Conservation (phyloP, 2,797 vertebrate species). For the Microctenopoma steveboyesi region DNA sequence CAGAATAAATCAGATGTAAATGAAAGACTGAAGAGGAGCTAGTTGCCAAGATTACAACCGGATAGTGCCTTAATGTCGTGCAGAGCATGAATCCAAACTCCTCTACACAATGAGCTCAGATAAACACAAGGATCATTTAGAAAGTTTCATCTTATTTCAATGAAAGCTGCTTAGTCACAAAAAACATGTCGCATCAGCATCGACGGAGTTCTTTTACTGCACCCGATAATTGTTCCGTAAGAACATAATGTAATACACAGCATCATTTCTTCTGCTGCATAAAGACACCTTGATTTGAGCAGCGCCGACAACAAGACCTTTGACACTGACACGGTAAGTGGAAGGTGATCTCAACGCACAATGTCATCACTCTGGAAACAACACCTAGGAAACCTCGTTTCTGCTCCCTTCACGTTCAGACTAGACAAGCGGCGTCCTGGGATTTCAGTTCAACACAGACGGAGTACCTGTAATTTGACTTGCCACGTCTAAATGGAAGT, state of each 20-base stretch:
- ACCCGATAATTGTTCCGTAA: not conserved
- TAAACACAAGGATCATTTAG: slow-evolving; percentile 35
- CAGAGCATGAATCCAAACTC: slow-evolving; percentile 26
- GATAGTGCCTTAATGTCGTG: slow-evolving; percentile 37
- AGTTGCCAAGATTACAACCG: slow-evolving; percentile 35
- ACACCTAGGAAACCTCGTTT: slow-evolving; percentile 41
- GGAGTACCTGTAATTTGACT: slow-evolving; percentile 75
- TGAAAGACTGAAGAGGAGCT: slow-evolving; percentile 23
- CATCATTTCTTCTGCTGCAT: slow-evolving; percentile 27
- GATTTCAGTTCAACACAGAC: slow-evolving; percentile 61
- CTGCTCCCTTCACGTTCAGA: slow-evolving; percentile 53
- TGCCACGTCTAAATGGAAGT: slow-evolving; percentile 75
- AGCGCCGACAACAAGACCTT: slow-evolving; percentile 60
- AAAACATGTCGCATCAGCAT: slow-evolving; percentile 12
- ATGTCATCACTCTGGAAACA: slow-evolving; percentile 64
- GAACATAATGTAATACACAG: slow-evolving; percentile 28
- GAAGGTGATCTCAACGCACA: slow-evolving; percentile 67
- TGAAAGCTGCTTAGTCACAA: slow-evolving; percentile 17
- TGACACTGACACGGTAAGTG: slow-evolving; percentile 66
- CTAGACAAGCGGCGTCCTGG: slow-evolving; percentile 75
- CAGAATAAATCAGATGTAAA: slow-evolving; percentile 28
- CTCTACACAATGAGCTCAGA: slow-evolving; percentile 46
- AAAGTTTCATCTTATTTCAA: slow-evolving; percentile 39
- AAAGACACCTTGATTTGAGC: slow-evolving; percentile 35
- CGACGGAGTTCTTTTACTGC: not conserved